Evolutionary conservation across 2,113 vertebrate species (phyloP).

Genomic region (Jaculus jaculus): DNA sequence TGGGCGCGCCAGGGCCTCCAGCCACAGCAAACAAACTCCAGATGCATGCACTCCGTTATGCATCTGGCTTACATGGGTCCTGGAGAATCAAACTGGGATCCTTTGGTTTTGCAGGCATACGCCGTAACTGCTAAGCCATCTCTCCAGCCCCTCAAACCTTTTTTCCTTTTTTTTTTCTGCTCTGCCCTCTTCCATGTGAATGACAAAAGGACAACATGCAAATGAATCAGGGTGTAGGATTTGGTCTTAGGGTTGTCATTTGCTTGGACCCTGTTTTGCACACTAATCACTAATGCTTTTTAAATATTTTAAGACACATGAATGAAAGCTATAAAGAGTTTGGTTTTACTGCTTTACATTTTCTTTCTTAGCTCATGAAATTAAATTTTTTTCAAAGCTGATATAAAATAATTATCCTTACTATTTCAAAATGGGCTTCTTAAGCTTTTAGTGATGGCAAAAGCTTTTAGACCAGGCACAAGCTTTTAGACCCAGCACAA

Average conservation of each 20-base stretch:
- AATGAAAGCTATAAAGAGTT: not conserved
- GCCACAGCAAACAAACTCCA: too few relatives aligned
- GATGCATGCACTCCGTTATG: too few relatives aligned
- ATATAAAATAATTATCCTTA: constrained; percentile 1
- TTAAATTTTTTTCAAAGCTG: constrained; percentile 26
- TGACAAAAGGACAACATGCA: not conserved
- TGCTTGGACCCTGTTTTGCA: not conserved
- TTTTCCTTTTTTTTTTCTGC: too few relatives aligned
- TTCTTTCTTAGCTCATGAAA: constrained; percentile 5
- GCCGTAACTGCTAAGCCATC: too few relatives aligned
- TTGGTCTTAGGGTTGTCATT: not conserved
- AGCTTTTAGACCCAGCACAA: too few relatives aligned
- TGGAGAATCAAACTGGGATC: too few relatives aligned
- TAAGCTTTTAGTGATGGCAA: not conserved
- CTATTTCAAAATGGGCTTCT: not conserved
- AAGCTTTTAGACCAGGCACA: not conserved
- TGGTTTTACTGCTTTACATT: not conserved
- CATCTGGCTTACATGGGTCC: too few relatives aligned
- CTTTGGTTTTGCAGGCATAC: too few relatives aligned
- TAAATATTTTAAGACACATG: not conserved
- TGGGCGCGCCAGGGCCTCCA: too few relatives aligned
- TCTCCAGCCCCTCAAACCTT: too few relatives aligned
- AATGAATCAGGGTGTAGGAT: not conserved
- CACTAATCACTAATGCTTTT: not conserved
- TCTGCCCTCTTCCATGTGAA: too few relatives aligned